Conservation (phyloP, 2,797 vertebrate genomes). For the Tokudaia tokunoshimensis region DNA sequence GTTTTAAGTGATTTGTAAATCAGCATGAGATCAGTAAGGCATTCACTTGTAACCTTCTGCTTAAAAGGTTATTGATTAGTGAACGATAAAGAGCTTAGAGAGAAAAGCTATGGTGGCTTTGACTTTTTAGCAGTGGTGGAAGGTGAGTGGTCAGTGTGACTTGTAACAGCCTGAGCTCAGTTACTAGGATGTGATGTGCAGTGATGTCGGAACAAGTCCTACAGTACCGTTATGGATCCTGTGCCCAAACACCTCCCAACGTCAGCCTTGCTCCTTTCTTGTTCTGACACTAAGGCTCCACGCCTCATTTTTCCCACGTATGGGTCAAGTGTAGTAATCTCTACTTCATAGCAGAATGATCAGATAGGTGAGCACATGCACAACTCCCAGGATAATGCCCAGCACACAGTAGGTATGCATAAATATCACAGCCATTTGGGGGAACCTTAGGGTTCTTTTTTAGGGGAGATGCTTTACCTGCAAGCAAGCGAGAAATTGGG, state of each 20-base stretch:
- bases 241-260: background rate
- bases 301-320: background rate
- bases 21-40: background rate
- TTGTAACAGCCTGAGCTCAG: background rate
- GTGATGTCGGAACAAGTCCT: background rate
- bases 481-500: conserved; percentile 95
- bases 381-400: conserved; percentile 6
- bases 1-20: conserved; percentile 32
- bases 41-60: background rate
- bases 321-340: background rate
- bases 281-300: background rate
- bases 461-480: conserved; percentile 90
- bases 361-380: background rate
- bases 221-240: background rate
- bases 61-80: conserved; percentile 39
- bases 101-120: background rate
- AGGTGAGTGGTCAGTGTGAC: background rate
- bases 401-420: background rate
- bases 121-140: background rate
- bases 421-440: conserved; percentile 39
- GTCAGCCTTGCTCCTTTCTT: background rate
- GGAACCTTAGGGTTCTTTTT: conserved; percentile 25
- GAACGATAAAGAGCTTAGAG: background rate
- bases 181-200: background rate
- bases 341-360: background rate